These are phyloP conservation scores for Trichopria drosophilae DNA, from an alignment of 2,888 invertebrate species.

Conservation along the genomic window DNA sequence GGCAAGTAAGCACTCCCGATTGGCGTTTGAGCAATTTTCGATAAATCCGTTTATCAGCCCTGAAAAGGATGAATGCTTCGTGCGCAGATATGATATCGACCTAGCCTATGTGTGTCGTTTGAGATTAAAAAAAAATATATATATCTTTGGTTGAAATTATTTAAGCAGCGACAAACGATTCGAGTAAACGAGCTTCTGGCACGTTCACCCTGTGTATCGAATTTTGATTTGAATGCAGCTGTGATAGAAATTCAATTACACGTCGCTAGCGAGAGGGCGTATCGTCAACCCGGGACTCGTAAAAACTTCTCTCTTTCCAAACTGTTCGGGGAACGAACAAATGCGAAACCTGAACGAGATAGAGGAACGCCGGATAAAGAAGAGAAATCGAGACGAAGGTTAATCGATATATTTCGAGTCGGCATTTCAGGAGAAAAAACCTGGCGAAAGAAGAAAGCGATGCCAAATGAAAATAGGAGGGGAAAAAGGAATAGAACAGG, in stretches of 20 bases:
- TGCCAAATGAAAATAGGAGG: slow-evolving; percentile 7
- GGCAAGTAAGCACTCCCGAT: no score
- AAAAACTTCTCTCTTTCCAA: no score
- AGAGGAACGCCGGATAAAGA: slow-evolving; percentile 4
- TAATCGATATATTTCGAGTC: slow-evolving; percentile 33
- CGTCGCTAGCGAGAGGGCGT: no score
- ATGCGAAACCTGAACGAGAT: no score
- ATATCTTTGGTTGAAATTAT: no score
- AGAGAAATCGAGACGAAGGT: slow-evolving; percentile 32
- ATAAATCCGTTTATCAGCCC: no score
- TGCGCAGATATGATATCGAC: no score
- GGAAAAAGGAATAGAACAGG: slow-evolving; percentile 9
- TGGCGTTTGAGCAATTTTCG: no score
- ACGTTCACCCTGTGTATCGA: slow-evolving; percentile 25
- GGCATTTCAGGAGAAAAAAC: slow-evolving; percentile 1
- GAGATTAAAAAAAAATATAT: no score
- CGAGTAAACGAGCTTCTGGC: not conserved
- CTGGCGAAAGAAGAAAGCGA: slow-evolving; percentile 13
- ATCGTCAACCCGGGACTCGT: no score
- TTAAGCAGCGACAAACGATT: not conserved
- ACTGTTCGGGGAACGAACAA: slow-evolving; percentile 1
- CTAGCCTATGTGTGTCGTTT: no score
- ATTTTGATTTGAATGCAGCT: slow-evolving; percentile 27
- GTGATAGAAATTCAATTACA: slow-evolving; percentile 29
- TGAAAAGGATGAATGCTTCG: no score